These are phyloP conservation scores for Nymphalis polychloros DNA, from an alignment of 2,888 invertebrate species.

Conservation along the genomic window DNA sequence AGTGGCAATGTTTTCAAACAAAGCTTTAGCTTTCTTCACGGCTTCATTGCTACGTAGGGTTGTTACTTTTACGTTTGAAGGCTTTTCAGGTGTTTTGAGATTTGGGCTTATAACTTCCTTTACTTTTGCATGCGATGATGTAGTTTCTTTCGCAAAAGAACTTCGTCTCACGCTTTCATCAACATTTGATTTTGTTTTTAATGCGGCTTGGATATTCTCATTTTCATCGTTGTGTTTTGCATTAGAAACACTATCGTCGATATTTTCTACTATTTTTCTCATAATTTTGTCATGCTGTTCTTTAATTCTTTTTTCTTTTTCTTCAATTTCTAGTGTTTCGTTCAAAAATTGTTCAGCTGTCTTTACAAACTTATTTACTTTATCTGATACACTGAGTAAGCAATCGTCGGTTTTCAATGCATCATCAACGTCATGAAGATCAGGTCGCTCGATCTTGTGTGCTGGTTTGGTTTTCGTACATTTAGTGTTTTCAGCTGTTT, in stretches of 20 bases:
- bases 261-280: conserved; percentile 58
- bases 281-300: conserved; percentile 75
- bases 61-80: conserved; percentile 63
- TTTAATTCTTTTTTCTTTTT: conserved; percentile 67
- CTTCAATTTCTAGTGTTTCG: conserved; percentile 60
- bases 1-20: conserved; percentile 85
- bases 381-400: conserved; percentile 83
- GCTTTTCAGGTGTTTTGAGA: conserved; percentile 52
- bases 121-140: conserved; percentile 54
- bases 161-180: conserved; percentile 38
- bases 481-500: conserved; percentile 82
- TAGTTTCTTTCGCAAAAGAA: conserved; percentile 52
- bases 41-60: conserved; percentile 82
- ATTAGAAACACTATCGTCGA: conserved; percentile 49
- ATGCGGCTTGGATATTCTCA: conserved; percentile 39
- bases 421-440: conserved; percentile 80
- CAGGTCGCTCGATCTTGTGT: conserved; percentile 74
- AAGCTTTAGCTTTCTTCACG: conserved; percentile 86
- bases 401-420: conserved; percentile 83
- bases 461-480: conserved; percentile 61
- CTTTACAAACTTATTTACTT: conserved; percentile 84
- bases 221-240: conserved; percentile 39
- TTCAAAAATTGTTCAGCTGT: conserved; percentile 80
- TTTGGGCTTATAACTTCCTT: conserved; percentile 52
- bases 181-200: conserved; percentile 42